These are phyloP conservation scores for Halcyon leucocephala DNA, from an alignment of 2,797 vertebrate species.

Conservation along the genomic window DNA sequence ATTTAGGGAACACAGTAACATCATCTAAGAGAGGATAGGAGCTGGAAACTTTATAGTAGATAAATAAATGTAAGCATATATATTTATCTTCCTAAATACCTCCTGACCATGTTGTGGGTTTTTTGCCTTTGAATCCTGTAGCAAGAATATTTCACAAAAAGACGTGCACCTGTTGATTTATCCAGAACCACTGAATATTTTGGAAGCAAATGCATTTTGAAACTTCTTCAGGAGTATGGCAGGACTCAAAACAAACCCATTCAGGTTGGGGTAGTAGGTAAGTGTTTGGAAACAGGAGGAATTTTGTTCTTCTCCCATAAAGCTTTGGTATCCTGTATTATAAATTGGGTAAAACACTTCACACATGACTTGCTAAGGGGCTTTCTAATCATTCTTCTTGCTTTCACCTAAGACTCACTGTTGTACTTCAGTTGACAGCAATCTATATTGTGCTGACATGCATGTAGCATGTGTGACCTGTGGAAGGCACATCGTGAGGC, in stretches of 20 bases:
- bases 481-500: neutral
- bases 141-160: constrained; percentile 73
- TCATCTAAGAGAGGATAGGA: neutral
- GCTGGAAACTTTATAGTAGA: neutral
- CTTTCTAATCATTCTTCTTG: neutral
- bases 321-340: neutral
- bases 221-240: constrained; percentile 79
- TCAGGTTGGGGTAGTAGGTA: constrained; percentile 91
- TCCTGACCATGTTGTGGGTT: neutral
- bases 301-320: neutral
- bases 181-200: constrained; percentile 77
- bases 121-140: constrained; percentile 54
- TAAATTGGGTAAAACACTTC: neutral
- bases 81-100: neutral
- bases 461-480: too few species aligned
- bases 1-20: neutral
- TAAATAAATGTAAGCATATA: neutral
- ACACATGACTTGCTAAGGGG: neutral
- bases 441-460: neutral
- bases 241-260: constrained; percentile 71
- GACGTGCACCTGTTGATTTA: constrained; percentile 67
- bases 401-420: neutral
- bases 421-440: neutral
- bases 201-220: constrained; percentile 82
- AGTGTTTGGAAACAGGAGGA: constrained; percentile 30